Evolutionary conservation across 2,888 invertebrate genomes (phyloP).

Genomic region (Adineta ricciae): DNA sequence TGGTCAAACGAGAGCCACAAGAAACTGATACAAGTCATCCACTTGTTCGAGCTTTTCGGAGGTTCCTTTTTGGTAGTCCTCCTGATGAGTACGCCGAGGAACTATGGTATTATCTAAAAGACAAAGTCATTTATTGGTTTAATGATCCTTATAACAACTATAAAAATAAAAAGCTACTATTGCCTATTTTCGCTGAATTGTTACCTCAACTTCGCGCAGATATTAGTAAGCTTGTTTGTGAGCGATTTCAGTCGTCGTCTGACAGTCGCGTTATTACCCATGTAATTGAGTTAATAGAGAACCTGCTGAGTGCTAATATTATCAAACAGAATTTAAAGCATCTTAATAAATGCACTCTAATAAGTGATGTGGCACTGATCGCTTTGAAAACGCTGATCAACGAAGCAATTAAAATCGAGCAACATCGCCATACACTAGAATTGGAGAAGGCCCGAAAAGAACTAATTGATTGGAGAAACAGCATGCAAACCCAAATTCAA

Average conservation of each 20-base stretch:
- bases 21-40: not conserved
- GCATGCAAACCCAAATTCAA: not conserved
- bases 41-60: not conserved
- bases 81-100: not conserved
- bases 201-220: not conserved
- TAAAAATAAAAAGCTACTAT: not conserved
- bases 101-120: not conserved
- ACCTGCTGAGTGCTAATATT: too few species aligned
- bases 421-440: too few species aligned
- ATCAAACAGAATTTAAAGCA: too few species aligned
- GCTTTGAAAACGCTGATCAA: too few species aligned
- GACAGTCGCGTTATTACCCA: too few species aligned
- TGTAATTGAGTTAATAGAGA: too few species aligned
- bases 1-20: not conserved
- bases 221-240: not conserved
- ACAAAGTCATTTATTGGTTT: not conserved
- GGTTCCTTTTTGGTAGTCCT: not conserved
- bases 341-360: too few species aligned
- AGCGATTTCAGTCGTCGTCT: not conserved
- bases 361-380: too few species aligned
- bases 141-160: not conserved
- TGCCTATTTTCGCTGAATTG: not conserved
- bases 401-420: too few species aligned
- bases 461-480: not conserved
- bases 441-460: not conserved